phyloP scores from a whole-genome alignment of 2,113 vertebrate genomes.

The Hymenochirus boettgeri region DNA sequence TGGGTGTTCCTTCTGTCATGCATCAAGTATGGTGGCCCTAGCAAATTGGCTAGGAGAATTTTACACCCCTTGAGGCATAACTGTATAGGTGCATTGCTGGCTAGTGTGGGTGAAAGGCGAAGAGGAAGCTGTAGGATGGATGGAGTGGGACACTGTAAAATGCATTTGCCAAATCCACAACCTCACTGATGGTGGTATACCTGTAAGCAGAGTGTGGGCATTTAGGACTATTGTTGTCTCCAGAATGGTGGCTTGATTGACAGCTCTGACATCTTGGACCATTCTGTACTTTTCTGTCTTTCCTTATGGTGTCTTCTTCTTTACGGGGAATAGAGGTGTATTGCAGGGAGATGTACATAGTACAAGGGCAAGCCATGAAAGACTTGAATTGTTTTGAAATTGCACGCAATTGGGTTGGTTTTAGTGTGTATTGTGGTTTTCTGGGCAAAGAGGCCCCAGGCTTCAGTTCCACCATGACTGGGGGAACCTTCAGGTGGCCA shows the following conservation, averaged over 20 bases:
- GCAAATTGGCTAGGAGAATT: background rate
- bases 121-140: background rate
- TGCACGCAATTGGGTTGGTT: background rate
- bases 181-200: background rate
- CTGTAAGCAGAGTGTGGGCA: background rate
- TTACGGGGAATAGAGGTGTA: too few relatives aligned
- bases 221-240: background rate
- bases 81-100: background rate
- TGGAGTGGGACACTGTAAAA: background rate
- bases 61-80: too few relatives aligned
- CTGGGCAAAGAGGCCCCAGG: background rate
- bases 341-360: too few relatives aligned
- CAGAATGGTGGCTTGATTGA: background rate
- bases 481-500: background rate
- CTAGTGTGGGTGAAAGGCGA: background rate
- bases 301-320: background rate
- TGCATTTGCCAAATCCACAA: background rate
- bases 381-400: background rate
- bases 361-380: background rate
- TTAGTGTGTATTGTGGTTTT: too few relatives aligned
- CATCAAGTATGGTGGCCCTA: background rate
- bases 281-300: background rate
- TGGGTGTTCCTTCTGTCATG: background rate
- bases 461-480: background rate
- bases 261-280: background rate